A percentile compares a stretch with the other conserved stretches of the same genome.
These are phyloP conservation scores for Dexiosoma caninum DNA, from an alignment of 2,888 invertebrate species.

Conservation along the genomic window DNA sequence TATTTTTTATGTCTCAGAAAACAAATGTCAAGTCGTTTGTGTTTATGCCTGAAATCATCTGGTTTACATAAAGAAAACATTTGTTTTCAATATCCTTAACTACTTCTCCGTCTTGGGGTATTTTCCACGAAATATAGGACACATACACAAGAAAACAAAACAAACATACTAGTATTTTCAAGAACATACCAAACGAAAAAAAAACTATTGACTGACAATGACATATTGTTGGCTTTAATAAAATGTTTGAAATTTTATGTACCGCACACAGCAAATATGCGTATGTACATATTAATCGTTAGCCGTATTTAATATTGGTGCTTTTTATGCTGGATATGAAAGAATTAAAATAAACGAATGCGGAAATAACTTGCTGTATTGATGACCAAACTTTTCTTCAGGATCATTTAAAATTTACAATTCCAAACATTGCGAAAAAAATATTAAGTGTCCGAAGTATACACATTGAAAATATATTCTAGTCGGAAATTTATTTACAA, in stretches of 20 bases:
- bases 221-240: slow-evolving; percentile 53
- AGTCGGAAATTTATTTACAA: slow-evolving; percentile 22
- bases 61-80: slow-evolving; percentile 62
- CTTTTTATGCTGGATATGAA: background rate
- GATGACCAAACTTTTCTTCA: slow-evolving; percentile 31
- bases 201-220: slow-evolving; percentile 45
- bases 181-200: slow-evolving; percentile 19
- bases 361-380: slow-evolving; percentile 50
- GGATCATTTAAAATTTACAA: background rate
- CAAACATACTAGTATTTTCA: background rate
- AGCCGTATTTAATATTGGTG: slow-evolving; percentile 19
- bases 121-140: no score
- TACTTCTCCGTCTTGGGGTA: slow-evolving; percentile 39
- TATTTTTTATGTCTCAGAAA: slow-evolving; percentile 51
- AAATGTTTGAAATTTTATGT: slow-evolving; percentile 47
- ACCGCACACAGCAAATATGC: background rate
- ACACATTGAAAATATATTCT: background rate
- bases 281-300: background rate
- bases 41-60: slow-evolving; percentile 59
- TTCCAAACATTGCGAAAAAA: background rate
- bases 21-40: slow-evolving; percentile 61
- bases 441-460: slow-evolving; percentile 4
- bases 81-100: slow-evolving; percentile 60
- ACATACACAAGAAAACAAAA: background rate
- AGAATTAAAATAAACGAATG: slow-evolving; percentile 45